Evolutionary conservation across 2,888 invertebrate genomes (phyloP), one percentile per base, ranked within the genome.

Genomic region (Eristalis intricaria): DNA sequence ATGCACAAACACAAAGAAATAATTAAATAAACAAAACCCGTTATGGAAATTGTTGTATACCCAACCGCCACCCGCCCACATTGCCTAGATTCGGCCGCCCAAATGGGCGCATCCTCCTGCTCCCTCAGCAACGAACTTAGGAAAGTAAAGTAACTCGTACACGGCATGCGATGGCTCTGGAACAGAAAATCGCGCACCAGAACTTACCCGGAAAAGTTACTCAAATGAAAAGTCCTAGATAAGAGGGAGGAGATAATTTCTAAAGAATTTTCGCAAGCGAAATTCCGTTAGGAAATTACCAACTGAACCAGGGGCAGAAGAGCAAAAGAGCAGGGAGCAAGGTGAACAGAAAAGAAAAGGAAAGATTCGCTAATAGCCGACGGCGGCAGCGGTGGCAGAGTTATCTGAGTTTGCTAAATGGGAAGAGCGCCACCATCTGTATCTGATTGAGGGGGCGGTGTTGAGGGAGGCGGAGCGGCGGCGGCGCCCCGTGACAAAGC

Each of bases 191-290:
- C 64, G 76, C 73, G 19, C n/a, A 50, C 19, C 50, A 60, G 76
- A 85, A 85, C 85, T 81, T 81, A 85, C 58, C 77, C 68, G 73
- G 64, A 77, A 81, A 85, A 85, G 85, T 85, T 85, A 85, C 68
- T 85, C 81, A 85, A 85, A 85, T 85, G 81, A 77, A 85, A 85
- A 85, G 71, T 85, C 81, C 26, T 64, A 81, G 85, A 85, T 85
- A 85, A 85, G 85, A 77, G 61, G 40, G 40, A 64, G 40, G 58
- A 64, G 84, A 85, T 85, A 85, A 85, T 85, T 85, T 85, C 68
- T 73, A 56, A 85, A 81, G 81, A 80, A 85, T 77, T 71, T 73
- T 77, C 73, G 43, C 63, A 64, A 81, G 84, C 76, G 81, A 81
- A 77, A 85, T 81, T 81, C 84, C 76, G 71, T 66, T 64, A 68